phyloP scores from a whole-genome alignment of 2,113 vertebrate genomes.

The Cebidichthys violaceus region DNA sequence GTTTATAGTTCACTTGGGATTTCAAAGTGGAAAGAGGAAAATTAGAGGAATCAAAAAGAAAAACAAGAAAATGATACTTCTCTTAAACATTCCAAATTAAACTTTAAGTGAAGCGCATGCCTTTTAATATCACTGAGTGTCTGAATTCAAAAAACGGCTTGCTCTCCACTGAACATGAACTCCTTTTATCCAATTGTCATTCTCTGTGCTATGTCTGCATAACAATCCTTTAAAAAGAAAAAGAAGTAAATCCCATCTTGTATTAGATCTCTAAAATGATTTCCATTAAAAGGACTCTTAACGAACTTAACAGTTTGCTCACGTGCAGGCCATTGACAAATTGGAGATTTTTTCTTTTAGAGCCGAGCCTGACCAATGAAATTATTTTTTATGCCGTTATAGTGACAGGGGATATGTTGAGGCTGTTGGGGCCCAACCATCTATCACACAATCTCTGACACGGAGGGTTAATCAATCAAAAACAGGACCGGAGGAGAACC shows the following conservation, averaged over 20 bases:
- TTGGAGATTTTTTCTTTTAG: slow-evolving; percentile 31
- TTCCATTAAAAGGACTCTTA: slow-evolving; percentile 2
- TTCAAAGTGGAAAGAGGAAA: slow-evolving; percentile 37
- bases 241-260: background rate
- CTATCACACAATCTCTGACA: slow-evolving; percentile 58
- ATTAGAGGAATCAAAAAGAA: slow-evolving; percentile 37
- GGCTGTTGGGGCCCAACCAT: slow-evolving; percentile 46
- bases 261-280: background rate
- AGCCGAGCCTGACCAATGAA: slow-evolving; percentile 50
- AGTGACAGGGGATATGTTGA: slow-evolving; percentile 58
- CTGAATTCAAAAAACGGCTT: slow-evolving; percentile 31
- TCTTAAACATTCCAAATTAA: slow-evolving; percentile 20
- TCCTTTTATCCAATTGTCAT: slow-evolving; percentile 40
- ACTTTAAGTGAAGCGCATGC: slow-evolving; percentile 7
- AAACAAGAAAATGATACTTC: background rate
- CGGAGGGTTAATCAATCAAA: slow-evolving; percentile 69
- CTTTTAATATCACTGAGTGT: slow-evolving; percentile 15
- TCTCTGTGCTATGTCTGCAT: slow-evolving; percentile 13
- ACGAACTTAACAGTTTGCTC: slow-evolving; percentile 38
- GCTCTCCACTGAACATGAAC: slow-evolving; percentile 39
- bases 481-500: slow-evolving; percentile 14
- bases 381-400: slow-evolving; percentile 57
- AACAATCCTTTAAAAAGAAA: background rate
- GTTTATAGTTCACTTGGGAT: slow-evolving; percentile 18
- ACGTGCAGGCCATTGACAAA: slow-evolving; percentile 34